Evolutionary conservation across 2,888 invertebrate genomes (phyloP).

Genomic region (Ommatoiulus sabulosus): DNA sequence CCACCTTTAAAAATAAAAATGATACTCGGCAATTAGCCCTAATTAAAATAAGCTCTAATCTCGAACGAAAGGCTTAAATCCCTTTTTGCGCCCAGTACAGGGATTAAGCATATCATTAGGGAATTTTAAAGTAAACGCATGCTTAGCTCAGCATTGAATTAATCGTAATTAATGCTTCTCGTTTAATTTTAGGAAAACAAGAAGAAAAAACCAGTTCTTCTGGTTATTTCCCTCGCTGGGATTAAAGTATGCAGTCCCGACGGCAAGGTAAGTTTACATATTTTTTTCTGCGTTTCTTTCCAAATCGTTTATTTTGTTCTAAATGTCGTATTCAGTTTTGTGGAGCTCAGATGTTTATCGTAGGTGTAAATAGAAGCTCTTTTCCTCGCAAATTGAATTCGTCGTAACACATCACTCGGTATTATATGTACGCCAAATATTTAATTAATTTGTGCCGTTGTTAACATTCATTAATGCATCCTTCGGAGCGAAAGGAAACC

Average conservation of each 20-base stretch:
- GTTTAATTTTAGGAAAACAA: slow-evolving; percentile 64
- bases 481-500: slow-evolving; percentile 22
- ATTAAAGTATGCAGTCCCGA: slow-evolving; percentile 87
- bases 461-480: slow-evolving; percentile 37
- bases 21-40: neutral
- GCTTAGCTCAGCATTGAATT: neutral
- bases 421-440: slow-evolving; percentile 30
- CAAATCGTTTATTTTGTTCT: slow-evolving; percentile 16
- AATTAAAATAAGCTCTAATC: slow-evolving; percentile 9
- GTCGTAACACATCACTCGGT: neutral
- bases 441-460: slow-evolving; percentile 37
- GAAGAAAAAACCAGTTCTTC: slow-evolving; percentile 78
- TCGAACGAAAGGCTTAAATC: neutral
- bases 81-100: neutral
- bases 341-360: neutral
- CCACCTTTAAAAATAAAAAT: neutral
- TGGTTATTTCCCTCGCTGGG: slow-evolving; percentile 81
- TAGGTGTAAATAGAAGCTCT: neutral
- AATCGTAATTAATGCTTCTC: slow-evolving; percentile 1
- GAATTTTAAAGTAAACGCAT: neutral
- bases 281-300: slow-evolving; percentile 38
- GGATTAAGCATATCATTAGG: neutral
- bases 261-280: slow-evolving; percentile 81
- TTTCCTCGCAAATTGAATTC: neutral
- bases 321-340: neutral